phyloP scores from a whole-genome alignment of 2,113 vertebrate genomes.

The Pantherophis guttatus region DNA sequence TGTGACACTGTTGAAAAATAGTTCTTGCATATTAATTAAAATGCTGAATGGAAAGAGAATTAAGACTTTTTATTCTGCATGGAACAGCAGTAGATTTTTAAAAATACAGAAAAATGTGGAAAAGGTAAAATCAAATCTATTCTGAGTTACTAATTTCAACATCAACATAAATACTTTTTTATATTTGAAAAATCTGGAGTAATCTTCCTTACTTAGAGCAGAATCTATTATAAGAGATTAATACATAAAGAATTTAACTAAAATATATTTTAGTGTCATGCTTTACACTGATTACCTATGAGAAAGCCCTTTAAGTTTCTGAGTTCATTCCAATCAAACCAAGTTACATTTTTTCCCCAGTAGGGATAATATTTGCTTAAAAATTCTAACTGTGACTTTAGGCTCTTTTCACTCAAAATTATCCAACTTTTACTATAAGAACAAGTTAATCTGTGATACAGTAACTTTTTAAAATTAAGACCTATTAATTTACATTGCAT shows the following conservation, averaged over 20 bases:
- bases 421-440: background rate
- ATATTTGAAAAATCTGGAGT: background rate
- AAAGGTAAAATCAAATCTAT: background rate
- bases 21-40: too few species aligned
- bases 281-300: background rate
- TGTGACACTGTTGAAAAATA: too few species aligned
- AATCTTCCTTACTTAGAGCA: background rate
- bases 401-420: background rate
- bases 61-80: too few species aligned
- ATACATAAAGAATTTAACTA: background rate
- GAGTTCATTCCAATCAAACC: background rate
- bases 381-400: background rate
- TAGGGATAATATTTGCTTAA: background rate
- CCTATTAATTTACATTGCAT: background rate
- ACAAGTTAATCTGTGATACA: background rate
- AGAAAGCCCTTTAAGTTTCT: background rate
- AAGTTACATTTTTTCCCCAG: background rate
- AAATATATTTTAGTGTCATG: background rate
- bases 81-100: background rate
- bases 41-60: too few species aligned
- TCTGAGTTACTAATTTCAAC: background rate
- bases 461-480: background rate
- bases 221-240: background rate
- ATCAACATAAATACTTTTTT: background rate
- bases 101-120: background rate